Evolutionary conservation across 2,113 vertebrate genomes (phyloP).

Genomic region (Tupaia tana): DNA sequence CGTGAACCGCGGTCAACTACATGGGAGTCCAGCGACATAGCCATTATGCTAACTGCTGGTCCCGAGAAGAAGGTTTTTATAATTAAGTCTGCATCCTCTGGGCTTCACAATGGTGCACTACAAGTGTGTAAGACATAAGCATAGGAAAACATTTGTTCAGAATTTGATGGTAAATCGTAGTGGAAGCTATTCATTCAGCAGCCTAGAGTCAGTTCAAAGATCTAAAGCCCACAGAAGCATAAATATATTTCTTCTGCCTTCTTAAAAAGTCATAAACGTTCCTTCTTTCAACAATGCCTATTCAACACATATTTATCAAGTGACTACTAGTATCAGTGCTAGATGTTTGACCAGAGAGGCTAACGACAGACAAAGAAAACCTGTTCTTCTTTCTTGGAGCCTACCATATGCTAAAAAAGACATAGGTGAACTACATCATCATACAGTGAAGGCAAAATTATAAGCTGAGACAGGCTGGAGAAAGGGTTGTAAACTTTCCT

Average conservation of each 20-base stretch:
- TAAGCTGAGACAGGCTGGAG: neutral
- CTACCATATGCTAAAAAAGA: neutral
- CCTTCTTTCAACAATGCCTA: neutral
- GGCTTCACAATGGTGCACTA: neutral
- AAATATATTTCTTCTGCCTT: neutral
- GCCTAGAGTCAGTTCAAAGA: neutral
- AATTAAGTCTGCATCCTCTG: neutral
- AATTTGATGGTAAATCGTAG: neutral
- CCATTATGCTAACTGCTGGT: too few relatives aligned
- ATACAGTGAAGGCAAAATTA: neutral
- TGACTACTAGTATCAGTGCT: neutral
- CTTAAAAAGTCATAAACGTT: constrained; percentile 16
- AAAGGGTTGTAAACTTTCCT: neutral
- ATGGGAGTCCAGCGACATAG: too few relatives aligned
- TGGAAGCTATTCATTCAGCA: neutral
- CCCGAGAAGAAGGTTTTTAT: neutral
- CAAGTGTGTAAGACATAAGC: neutral
- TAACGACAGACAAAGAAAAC: neutral
- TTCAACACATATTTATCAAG: neutral
- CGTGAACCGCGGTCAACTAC: too few relatives aligned
- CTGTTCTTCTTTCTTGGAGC: neutral
- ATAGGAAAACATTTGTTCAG: neutral
- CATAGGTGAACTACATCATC: neutral
- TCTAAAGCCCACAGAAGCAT: neutral
- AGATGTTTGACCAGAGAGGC: neutral